Percentiles rank a stretch among this genome's conserved stretches.
Evolutionary conservation across 2,888 invertebrate genomes (phyloP).

Genomic region (Emesis russula): DNA sequence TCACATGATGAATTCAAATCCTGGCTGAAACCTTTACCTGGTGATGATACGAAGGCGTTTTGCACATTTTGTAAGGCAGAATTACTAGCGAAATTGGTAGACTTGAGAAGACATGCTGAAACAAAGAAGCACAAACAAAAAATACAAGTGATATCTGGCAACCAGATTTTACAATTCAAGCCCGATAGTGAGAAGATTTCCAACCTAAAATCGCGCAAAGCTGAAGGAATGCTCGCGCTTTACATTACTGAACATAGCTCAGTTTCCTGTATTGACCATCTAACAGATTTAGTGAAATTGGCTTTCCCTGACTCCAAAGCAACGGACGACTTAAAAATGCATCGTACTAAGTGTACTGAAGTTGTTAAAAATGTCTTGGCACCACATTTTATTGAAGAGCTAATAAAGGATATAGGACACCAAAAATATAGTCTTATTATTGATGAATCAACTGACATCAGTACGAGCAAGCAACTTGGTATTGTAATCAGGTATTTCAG

Average conservation of each 20-base stretch:
- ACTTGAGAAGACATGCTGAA: slow-evolving; percentile 3
- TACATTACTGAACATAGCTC: slow-evolving; percentile 59
- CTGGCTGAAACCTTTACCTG: neutral
- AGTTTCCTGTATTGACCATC: slow-evolving; percentile 45
- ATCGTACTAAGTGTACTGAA: slow-evolving; percentile 66
- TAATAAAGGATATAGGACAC: slow-evolving; percentile 56
- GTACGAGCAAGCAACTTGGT: slow-evolving; percentile 6
- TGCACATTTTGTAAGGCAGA: slow-evolving; percentile 6
- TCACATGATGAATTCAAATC: slow-evolving; percentile 79
- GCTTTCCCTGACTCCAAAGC: slow-evolving; percentile 50
- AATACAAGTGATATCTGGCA: neutral
- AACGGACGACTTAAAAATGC: slow-evolving; percentile 35
- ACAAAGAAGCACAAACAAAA: neutral
- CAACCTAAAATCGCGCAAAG: slow-evolving; percentile 3
- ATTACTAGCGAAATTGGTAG: slow-evolving; percentile 82
- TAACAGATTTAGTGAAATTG: slow-evolving; percentile 32
- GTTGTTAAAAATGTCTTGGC: no score
- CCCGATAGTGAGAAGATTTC: neutral
- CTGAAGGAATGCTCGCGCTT: slow-evolving; percentile 47
- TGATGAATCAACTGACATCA: slow-evolving; percentile 78
- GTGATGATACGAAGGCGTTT: slow-evolving; percentile 13
- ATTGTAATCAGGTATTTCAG: slow-evolving; percentile 74
- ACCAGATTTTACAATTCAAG: neutral
- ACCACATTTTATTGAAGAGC: neutral
- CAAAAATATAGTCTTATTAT: slow-evolving; percentile 68